phyloP scores from a whole-genome alignment of 2,888 invertebrate genomes.

The Drosophila niveifrons region DNA sequence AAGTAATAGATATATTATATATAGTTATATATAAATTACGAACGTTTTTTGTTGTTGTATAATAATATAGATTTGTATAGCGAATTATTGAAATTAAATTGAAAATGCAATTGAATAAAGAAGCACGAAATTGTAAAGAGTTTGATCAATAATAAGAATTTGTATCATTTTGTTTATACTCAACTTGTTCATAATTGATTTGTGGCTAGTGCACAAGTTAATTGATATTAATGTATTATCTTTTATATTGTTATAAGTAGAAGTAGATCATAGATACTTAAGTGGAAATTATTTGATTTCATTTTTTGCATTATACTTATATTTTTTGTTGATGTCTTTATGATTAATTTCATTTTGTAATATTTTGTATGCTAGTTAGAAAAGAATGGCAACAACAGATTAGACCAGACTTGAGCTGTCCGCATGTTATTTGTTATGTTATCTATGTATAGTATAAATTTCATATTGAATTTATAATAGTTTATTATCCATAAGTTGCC shows the following conservation, averaged over 20 bases:
- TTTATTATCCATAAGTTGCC: constrained; percentile 56
- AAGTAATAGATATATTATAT: constrained; percentile 7
- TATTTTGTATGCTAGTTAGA: constrained; percentile 57
- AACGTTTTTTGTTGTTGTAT: constrained; percentile 2
- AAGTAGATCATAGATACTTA: constrained; percentile 45
- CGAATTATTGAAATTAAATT: constrained; percentile 57
- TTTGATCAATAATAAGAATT: constrained; percentile 63
- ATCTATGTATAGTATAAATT: constrained; percentile 15
- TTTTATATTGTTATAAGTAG: constrained; percentile 9
- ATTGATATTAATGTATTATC: constrained; percentile 26
- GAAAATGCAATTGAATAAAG: constrained; percentile 61
- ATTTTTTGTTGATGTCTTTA: background rate
- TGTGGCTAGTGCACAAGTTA: constrained; percentile 53
- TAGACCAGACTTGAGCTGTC: constrained; percentile 46
- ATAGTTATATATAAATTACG: constrained; percentile 16
- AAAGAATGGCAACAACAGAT: constrained; percentile 64
- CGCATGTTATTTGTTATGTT: constrained; percentile 30
- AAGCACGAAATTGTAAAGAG: constrained; percentile 70
- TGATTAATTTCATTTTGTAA: constrained; percentile 25
- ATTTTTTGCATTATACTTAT: constrained; percentile 5
- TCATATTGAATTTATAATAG: constrained; percentile 32
- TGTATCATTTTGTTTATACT: constrained; percentile 71
- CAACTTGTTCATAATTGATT: constrained; percentile 75
- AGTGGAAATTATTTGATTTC: constrained; percentile 40
- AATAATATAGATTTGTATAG: constrained; percentile 34